Base-by-base conservation (phyloP, 2,888 invertebrate species). In the Aspidapion aeneum region DNA sequence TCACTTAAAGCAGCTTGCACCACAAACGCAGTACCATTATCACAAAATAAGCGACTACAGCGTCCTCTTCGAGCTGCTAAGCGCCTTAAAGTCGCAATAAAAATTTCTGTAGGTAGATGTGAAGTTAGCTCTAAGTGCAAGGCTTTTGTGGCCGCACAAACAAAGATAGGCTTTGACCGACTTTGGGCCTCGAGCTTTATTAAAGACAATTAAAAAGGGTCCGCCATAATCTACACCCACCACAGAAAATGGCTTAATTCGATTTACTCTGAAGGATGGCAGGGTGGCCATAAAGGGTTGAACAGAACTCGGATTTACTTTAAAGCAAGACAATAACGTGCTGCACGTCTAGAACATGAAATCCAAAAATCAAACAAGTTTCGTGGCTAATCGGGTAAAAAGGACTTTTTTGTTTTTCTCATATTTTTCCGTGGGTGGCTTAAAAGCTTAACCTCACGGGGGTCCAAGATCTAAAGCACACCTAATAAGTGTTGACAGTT, bases 131-230 rank as follows among this genome's bases (percentile, higher is more conserved):
- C 64, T 12, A 66, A 48, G 19, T 66, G 62, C 12, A 66, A 1
- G 9, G 66, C 66, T 20, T 65, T 58, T 17, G 64, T 66, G 19
- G 55, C 56, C 59, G 51, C 61, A 56, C 66, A 66, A 35, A 51
- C 60, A 64, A 18, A 65, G 35, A 19, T 61, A 65, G 16, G 50
- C 16, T 48, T 65, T 65, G 2, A 48, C 2, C 18, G 35, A 20
- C 20, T 56, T 64, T 3, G 50, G 35, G 18, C 60, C 57, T 16
- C 65, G 60, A 19, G 19, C 7, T 18, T 22, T 56, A 12, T 18
- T 48, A 12, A 56, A 16, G 1, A 35, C 62, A 9, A 66, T 55
- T 9, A 18, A 22, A 66, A 65, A 65, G 12, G 65, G 64, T 2
- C 65, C 65, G 35, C 21, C 54, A 52, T 49, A 66, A 65, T 65